Base-by-base conservation (phyloP, 2,797 vertebrate genomes). In the Molossus molossus region DNA sequence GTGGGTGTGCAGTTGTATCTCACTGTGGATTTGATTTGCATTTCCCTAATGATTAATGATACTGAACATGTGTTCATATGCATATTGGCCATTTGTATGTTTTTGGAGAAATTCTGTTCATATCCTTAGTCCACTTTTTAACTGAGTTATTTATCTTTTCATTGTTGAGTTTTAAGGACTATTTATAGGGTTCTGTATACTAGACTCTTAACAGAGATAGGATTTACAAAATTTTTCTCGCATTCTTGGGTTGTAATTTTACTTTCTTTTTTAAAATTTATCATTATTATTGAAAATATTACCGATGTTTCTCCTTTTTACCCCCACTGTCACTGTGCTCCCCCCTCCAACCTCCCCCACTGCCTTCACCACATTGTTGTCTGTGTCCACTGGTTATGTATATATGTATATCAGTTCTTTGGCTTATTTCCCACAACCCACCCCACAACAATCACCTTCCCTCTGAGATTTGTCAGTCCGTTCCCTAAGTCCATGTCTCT, bases 91-190 rank as follows among this genome's bases (percentile, higher is more conserved):
- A 58, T 82, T 88, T 72, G 11, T 82, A 48, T 85, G 29, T 93
- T 64, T 93, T 88, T 85, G 40, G 69, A 73, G 53, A 82, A 95
- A 53, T 83, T 79, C 79, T 91, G 48, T 82, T 81, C 64, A 94
- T 6, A 75, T 83, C 29, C 9, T 92, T 92, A 90, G 53, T 37
- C 23, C 6, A 67, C 40, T 72, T 95, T 95, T 67, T 86, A 94
- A 83, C 58, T 83, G 6, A 58, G 9, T 81, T 81, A n/a, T 85
- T 60, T 72, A 9, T 87, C 50, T 55, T 91, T 93, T 92, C 33
- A 33, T 85, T 85, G 8, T 92, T 90, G 55, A 91, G 7, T 55
- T 94, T 89, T 72, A n/a, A 86, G 45, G 64, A 17, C 11, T 75
- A 37, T 60, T 85, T 82, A 62, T 86, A 45, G 25, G 80, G 82